Percentiles rank a stretch among this genome's conserved stretches.
Evolutionary conservation across 2,888 invertebrate species (phyloP).

Genomic region (Melinaea menophilus): DNA sequence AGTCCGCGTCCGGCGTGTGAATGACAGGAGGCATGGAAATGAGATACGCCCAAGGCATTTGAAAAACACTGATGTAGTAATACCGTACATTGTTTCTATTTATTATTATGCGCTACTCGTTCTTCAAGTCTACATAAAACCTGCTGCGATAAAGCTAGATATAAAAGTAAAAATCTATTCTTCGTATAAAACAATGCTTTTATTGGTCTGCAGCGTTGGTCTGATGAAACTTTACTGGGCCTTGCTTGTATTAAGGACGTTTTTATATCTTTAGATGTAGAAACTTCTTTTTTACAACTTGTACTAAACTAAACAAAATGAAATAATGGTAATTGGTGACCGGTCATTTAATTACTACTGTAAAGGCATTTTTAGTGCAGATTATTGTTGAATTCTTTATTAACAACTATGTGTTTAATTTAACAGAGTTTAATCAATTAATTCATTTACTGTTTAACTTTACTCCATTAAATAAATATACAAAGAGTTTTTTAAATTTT

Average conservation of each 20-base stretch:
- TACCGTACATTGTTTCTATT: slow-evolving; percentile 6
- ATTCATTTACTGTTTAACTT: too few species aligned
- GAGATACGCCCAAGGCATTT: slow-evolving; percentile 8
- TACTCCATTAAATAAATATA: too few species aligned
- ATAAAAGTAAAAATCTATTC: slow-evolving; percentile 23
- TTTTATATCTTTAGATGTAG: slow-evolving; percentile 27
- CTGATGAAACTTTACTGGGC: slow-evolving; percentile 25
- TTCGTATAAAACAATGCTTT: slow-evolving; percentile 28
- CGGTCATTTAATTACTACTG: slow-evolving; percentile 35
- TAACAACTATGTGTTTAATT: too few species aligned
- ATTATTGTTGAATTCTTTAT: not conserved
- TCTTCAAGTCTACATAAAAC: slow-evolving; percentile 13
- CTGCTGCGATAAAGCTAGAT: slow-evolving; percentile 14
- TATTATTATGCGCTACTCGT: slow-evolving; percentile 7
- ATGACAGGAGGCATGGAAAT: slow-evolving; percentile 8
- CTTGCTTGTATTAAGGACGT: slow-evolving; percentile 25
- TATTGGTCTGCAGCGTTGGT: slow-evolving; percentile 27
- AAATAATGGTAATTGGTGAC: slow-evolving; percentile 17
- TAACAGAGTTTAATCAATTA: too few species aligned
- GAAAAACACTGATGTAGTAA: slow-evolving; percentile 4
- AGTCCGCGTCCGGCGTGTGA: slow-evolving; percentile 4
- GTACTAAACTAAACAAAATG: slow-evolving; percentile 14
- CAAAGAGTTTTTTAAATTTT: too few species aligned
- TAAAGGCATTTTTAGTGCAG: slow-evolving; percentile 31
- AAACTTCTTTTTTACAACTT: slow-evolving; percentile 21